Conservation (phyloP, 1,140 invertebrate species). For the Drosophila persimilis region DNA sequence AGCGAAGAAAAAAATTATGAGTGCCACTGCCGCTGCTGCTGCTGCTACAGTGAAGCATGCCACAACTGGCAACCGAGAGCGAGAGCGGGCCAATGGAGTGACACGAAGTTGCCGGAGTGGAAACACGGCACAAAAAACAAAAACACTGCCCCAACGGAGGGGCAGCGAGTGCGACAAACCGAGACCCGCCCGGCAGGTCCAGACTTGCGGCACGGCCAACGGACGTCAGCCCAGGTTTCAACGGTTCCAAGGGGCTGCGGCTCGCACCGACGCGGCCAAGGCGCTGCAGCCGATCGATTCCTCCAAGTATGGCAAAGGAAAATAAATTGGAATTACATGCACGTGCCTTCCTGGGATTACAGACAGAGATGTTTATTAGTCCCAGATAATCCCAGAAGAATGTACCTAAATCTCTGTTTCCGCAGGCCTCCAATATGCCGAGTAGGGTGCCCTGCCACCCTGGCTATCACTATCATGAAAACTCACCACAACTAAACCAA, state of each 20-base stretch:
- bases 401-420: no score
- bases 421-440: no score
- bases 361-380: no score
- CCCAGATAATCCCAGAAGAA: no score
- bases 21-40: slow-evolving; percentile 28
- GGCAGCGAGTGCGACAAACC: slow-evolving; percentile 34
- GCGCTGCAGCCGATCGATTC: no score
- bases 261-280: no score
- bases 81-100: slow-evolving; percentile 16
- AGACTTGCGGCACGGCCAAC: slow-evolving; percentile 1
- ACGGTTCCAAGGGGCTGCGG: slow-evolving; percentile 33
- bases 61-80: slow-evolving; percentile 31
- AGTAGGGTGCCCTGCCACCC: slow-evolving; percentile 15
- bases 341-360: no score
- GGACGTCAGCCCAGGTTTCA: no score
- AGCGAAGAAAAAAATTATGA: slow-evolving; percentile 65
- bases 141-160: no score
- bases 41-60: slow-evolving; percentile 68
- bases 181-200: no score
- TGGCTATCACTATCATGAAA: slow-evolving; percentile 51
- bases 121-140: slow-evolving; percentile 60
- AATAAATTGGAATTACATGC: no score
- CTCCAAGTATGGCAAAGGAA: no score
- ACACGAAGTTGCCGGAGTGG: slow-evolving; percentile 64
- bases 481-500: slow-evolving; percentile 29